Conservation (phyloP, 2,888 invertebrate species). For the Trichopria drosophilae region DNA sequence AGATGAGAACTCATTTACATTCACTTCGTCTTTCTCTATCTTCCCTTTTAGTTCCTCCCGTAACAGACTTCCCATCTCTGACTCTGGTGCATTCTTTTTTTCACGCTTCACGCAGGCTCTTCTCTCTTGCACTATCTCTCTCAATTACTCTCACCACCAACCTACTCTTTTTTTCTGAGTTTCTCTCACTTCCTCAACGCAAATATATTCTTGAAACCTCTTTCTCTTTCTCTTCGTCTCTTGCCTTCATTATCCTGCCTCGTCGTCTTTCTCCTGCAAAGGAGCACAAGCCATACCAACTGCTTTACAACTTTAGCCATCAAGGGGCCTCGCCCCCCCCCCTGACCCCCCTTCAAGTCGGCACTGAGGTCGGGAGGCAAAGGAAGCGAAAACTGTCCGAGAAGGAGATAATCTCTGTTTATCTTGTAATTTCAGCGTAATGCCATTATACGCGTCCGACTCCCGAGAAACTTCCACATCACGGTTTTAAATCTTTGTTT, state of each 20-base stretch:
- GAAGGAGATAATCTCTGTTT: constrained; percentile 49
- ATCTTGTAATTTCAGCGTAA: constrained; percentile 48
- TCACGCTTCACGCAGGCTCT: constrained; percentile 24
- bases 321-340: too few species aligned
- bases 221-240: too few species aligned
- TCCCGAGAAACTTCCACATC: constrained; percentile 33
- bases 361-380: constrained; percentile 18
- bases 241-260: too few species aligned
- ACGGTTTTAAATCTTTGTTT: constrained; percentile 47
- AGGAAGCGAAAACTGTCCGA: constrained; percentile 31
- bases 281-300: too few species aligned
- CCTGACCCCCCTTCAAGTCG: too few species aligned
- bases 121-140: constrained; percentile 2
- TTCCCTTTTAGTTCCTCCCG: constrained; percentile 25
- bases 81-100: too few species aligned
- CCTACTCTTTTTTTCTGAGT: too few species aligned
- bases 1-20: constrained; percentile 45
- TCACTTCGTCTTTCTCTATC: constrained; percentile 29
- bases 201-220: too few species aligned
- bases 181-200: too few species aligned
- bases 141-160: constrained; percentile 6
- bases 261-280: too few species aligned
- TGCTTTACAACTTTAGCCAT: too few species aligned
- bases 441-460: constrained; percentile 40
- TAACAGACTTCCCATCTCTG: constrained; percentile 15